phyloP scores from a whole-genome alignment of 2,797 vertebrate species.

The Myotis daubentonii region DNA sequence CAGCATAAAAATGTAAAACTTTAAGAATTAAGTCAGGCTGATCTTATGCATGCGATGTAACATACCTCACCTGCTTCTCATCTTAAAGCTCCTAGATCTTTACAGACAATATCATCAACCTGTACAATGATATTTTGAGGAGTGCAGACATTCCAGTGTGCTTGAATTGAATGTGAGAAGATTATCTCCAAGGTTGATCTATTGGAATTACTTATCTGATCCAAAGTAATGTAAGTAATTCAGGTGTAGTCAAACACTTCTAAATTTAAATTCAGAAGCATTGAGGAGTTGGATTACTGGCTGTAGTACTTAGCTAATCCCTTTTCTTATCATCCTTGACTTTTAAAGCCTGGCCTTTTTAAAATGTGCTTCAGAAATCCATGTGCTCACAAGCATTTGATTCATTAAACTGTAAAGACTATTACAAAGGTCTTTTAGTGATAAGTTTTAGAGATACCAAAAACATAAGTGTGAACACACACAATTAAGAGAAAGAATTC shows the following conservation, averaged over 20 bases:
- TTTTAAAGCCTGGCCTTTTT: conserved; percentile 64
- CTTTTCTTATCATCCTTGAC: conserved; percentile 70
- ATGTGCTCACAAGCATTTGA: conserved; percentile 23
- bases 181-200: conserved; percentile 81
- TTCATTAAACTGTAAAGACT: conserved; percentile 63
- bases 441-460: conserved; percentile 58
- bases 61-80: conserved; percentile 62
- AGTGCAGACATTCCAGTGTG: conserved; percentile 78
- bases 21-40: conserved; percentile 67
- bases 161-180: conserved; percentile 81
- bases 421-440: conserved; percentile 46
- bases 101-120: conserved; percentile 70
- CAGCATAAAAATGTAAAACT: conserved; percentile 62
- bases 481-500: conserved; percentile 38
- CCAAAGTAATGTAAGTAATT: conserved; percentile 80
- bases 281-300: conserved; percentile 74
- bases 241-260: conserved; percentile 82
- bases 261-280: conserved; percentile 85
- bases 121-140: conserved; percentile 81
- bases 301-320: conserved; percentile 57
- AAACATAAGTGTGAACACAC: background rate
- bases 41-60: conserved; percentile 52
- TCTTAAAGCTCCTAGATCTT: conserved; percentile 65
- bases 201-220: conserved; percentile 84
- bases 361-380: conserved; percentile 66